These are phyloP conservation scores for Mesorhabditis spiculigera DNA, from an alignment of 2,888 invertebrate species.

Conservation along the genomic window DNA sequence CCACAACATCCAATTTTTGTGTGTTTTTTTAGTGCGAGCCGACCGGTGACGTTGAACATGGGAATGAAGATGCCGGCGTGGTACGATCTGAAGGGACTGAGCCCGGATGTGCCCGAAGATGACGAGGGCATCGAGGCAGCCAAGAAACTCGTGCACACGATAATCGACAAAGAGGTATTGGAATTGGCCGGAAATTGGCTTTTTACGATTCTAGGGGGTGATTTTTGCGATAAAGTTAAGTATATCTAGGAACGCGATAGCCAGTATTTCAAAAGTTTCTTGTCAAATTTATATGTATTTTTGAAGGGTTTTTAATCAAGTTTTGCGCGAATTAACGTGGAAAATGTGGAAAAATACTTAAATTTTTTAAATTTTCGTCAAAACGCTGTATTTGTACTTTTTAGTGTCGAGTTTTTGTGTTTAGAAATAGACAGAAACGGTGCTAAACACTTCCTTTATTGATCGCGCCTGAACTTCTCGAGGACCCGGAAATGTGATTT, in stretches of 20 bases:
- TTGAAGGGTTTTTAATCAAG: not conserved
- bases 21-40: conserved; percentile 32
- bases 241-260: too few species aligned
- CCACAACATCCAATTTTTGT: not conserved
- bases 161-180: conserved; percentile 44
- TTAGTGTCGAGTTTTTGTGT: not conserved
- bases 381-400: not conserved
- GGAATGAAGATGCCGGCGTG: conserved; percentile 57
- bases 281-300: not conserved
- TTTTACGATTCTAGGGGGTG: too few species aligned
- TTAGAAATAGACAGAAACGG: not conserved
- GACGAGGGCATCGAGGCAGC: conserved; percentile 49
- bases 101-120: conserved; percentile 43
- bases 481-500: not conserved
- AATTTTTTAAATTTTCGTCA: not conserved
- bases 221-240: too few species aligned
- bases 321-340: not conserved
- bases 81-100: conserved; percentile 55
- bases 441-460: not conserved
- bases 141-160: conserved; percentile 43
- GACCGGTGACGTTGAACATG: conserved; percentile 53
- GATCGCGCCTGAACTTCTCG: not conserved
- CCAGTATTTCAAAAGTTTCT: too few species aligned
- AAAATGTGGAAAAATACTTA: not conserved
- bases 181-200: too few species aligned